A percentile compares a stretch with the other conserved stretches of the same genome.
phyloP scores from a whole-genome alignment of 2,888 invertebrate genomes.

The Ametastegia equiseti region DNA sequence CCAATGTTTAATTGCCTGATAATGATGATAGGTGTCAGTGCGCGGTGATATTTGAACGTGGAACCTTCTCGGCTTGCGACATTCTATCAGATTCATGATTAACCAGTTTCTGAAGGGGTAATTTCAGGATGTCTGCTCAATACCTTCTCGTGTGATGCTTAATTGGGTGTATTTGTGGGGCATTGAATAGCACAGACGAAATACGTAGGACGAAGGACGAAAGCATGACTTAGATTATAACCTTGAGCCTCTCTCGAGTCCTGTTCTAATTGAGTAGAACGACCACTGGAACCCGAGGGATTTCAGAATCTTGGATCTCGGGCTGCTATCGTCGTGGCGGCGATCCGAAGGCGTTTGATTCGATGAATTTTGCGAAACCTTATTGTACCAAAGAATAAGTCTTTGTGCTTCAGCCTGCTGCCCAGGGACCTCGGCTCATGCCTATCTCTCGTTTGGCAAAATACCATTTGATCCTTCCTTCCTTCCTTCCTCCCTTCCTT shows the following conservation, averaged over 20 bases:
- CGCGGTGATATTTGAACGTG: neutral
- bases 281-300: neutral
- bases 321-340: neutral
- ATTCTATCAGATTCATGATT: too few relatives aligned
- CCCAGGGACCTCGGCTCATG: neutral
- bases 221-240: neutral
- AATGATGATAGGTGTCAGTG: neutral
- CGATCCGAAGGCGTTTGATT: neutral
- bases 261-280: slow-evolving; percentile 20
- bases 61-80: too few relatives aligned
- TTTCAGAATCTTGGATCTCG: neutral
- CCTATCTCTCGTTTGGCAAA: slow-evolving; percentile 2
- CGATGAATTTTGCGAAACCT: neutral
- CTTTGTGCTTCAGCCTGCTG: slow-evolving; percentile 1
- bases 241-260: neutral
- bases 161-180: neutral
- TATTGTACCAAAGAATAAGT: neutral
- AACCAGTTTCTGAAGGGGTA: too few relatives aligned
- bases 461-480: neutral
- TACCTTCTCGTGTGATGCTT: neutral
- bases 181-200: neutral
- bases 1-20: slow-evolving; percentile 18
- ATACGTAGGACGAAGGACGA: neutral
- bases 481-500: neutral
- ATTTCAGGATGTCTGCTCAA: too few relatives aligned